phyloP scores from a whole-genome alignment of 2,113 vertebrate genomes.

The Neolamprologus hecqui region DNA sequence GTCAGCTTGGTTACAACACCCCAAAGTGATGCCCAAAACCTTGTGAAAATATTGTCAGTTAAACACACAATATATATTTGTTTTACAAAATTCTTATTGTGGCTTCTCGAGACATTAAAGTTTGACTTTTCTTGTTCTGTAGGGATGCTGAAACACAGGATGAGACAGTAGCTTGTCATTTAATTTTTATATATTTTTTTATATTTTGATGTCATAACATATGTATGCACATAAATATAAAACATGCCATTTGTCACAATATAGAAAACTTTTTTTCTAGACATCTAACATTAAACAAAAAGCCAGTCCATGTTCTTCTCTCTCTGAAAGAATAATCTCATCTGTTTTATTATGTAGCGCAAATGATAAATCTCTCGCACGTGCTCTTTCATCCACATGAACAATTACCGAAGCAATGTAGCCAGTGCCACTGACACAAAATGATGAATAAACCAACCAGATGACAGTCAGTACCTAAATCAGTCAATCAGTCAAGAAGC shows the following conservation, averaged over 20 bases:
- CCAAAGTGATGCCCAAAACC: neutral
- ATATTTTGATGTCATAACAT: neutral
- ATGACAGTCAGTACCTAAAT: constrained; percentile 15
- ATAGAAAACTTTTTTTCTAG: neutral
- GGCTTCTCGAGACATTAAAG: neutral
- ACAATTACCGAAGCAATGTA: constrained; percentile 3
- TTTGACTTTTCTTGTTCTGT: accelerated
- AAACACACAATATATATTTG: neutral
- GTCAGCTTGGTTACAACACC: neutral
- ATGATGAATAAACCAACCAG: constrained; percentile 33
- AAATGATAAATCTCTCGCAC: neutral
- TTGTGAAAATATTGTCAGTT: neutral
- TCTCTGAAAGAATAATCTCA: neutral
- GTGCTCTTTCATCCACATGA: neutral
- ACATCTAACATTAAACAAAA: neutral
- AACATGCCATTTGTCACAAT: neutral
- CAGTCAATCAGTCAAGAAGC: constrained; percentile 28
- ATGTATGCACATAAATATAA: neutral
- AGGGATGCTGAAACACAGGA: neutral
- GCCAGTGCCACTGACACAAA: neutral
- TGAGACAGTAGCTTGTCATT: neutral
- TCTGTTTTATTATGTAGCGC: neutral
- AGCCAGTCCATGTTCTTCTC: neutral
- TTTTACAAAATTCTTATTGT: neutral
- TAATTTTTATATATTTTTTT: accelerated